Conservation (phyloP, 23 tunicate species). For the Trididemnum clinides region DNA sequence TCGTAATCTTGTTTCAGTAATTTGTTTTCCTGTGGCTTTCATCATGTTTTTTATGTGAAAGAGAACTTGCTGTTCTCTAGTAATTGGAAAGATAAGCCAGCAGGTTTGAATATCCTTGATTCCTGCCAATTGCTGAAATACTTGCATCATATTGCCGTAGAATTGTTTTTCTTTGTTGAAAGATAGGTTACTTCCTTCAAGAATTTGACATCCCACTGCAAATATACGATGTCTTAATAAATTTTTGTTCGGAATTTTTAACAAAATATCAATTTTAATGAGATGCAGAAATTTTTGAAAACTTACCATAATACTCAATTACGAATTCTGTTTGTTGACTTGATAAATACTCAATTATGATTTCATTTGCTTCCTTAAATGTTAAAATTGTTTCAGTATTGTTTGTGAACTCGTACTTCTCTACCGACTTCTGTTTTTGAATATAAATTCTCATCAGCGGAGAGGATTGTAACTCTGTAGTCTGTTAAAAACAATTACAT, state of each 20-base stretch:
- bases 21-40: neutral
- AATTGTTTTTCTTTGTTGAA: too few relatives aligned
- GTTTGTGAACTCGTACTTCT: neutral
- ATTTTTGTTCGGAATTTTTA: too few relatives aligned
- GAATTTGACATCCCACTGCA: too few relatives aligned
- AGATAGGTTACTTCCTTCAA: too few relatives aligned
- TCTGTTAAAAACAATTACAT: neutral
- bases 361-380: slow-evolving; percentile 3
- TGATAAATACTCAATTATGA: neutral
- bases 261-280: too few relatives aligned
- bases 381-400: neutral
- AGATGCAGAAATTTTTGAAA: too few relatives aligned
- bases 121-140: too few relatives aligned
- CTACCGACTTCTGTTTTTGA: neutral
- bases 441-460: neutral
- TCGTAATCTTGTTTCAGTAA: too few relatives aligned
- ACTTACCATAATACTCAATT: too few relatives aligned
- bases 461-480: neutral
- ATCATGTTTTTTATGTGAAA: neutral
- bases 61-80: neutral
- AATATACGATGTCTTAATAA: too few relatives aligned
- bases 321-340: neutral
- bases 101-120: neutral
- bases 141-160: too few relatives aligned
- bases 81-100: slow-evolving; percentile 1